Base-by-base conservation (phyloP, 2,888 invertebrate species). In the Thymelicus sylvestris region DNA sequence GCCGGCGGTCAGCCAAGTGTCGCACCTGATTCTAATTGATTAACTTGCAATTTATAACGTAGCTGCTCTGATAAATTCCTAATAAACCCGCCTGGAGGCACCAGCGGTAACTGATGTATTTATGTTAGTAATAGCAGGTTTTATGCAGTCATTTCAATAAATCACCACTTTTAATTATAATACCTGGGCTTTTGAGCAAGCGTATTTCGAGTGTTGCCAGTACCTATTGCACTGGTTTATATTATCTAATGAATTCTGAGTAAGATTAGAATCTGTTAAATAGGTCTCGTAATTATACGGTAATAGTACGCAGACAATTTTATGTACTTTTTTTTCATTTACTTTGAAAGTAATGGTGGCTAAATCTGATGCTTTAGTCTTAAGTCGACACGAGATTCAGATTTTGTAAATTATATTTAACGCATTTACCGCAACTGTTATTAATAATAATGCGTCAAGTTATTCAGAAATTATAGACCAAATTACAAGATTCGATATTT, bases 91-190 rank as follows among this genome's bases (percentile, higher is more conserved):
- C 70, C 70, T 50, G 52, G 15, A 50, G 70, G 60, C 50, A 38
- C 44, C 61, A 65, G 65, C 65, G 60, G 65, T 61, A 60, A 60
- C 70, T 70, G 52, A 66, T 31, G 70, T 70, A 66, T 70, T 70
- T 70, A 70, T 70, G 60, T 60, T 61, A 19, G 31, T 70, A 70
- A 70, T 70, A 64, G 31, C 64, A 66, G 65, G 19, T 65, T 66
- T 66, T 66, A 66, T 38, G 41, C 52, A 52, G 70, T 12, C 41
- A 44, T 8, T 8, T 38, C 52, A 66, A 70, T 70, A 60, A 70
- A 70, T 70, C 70, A 70, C 64, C 50, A 60, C 70, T 70, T 65
- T 70, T 70, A 70, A 66, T 70, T 70, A 70, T 24, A 61, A 70
- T 65, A 66, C 65, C 50, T 52, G 65, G 70, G 50, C 65, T 65